Conservation (phyloP, 2,888 invertebrate genomes). For the Toxonevra muliebris region DNA sequence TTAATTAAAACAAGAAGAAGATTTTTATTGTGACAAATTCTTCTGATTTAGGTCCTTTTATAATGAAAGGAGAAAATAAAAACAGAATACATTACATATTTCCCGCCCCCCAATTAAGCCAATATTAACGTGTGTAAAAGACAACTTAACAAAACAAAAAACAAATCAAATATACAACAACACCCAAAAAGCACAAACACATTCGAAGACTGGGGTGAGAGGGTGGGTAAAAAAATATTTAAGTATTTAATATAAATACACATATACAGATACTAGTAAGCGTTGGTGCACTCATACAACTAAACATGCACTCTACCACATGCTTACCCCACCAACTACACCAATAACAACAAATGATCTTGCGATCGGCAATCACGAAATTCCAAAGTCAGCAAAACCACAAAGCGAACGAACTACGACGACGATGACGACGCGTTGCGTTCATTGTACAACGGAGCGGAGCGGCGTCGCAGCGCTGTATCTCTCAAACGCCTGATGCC, state of each 20-base stretch:
- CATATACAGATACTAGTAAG: too few relatives aligned
- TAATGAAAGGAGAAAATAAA: neutral
- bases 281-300: too few relatives aligned
- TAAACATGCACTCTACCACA: neutral
- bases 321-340: slow-evolving; percentile 12
- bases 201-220: slow-evolving; percentile 7
- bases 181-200: neutral
- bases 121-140: slow-evolving; percentile 21
- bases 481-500: too few relatives aligned
- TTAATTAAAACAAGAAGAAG: neutral
- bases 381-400: slow-evolving; percentile 34
- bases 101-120: slow-evolving; percentile 25
- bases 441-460: too few relatives aligned
- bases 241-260: too few relatives aligned
- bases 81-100: slow-evolving; percentile 4
- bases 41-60: too few relatives aligned
- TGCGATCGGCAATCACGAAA: slow-evolving; percentile 16
- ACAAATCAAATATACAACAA: neutral
- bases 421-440: too few relatives aligned
- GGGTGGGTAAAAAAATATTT: too few relatives aligned
- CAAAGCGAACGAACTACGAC: too few relatives aligned
- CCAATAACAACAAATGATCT: too few relatives aligned
- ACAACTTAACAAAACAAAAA: slow-evolving; percentile 19
- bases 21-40: neutral
- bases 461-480: too few relatives aligned